Evolutionary conservation across 53 echinoderm and acorn worm species (phyloP).

Genomic region (Temnopleurus reevesii): DNA sequence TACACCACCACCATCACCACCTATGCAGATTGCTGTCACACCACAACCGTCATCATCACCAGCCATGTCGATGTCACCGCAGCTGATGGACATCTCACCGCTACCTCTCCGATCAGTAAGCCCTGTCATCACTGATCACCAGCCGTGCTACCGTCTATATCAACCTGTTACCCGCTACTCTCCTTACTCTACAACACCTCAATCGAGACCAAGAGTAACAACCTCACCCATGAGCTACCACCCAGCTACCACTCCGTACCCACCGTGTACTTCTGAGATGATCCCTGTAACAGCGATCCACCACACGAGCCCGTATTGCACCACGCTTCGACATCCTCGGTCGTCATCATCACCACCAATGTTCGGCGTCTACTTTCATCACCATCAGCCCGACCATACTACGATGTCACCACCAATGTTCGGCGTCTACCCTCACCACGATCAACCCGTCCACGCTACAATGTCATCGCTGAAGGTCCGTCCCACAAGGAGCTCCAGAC

Average conservation of each 20-base stretch:
- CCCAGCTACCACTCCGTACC: neutral
- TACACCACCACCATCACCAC: slow-evolving; percentile 58
- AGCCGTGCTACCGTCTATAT: neutral
- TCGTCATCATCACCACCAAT: neutral
- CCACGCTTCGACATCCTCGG: neutral
- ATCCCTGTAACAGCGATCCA: neutral
- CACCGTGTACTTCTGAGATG: neutral
- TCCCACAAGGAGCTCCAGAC: neutral
- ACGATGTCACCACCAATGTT: slow-evolving; percentile 16
- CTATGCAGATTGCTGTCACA: neutral
- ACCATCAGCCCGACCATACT: slow-evolving; percentile 12
- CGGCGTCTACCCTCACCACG: slow-evolving; percentile 36
- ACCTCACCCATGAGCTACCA: neutral
- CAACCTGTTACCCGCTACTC: slow-evolving; percentile 19
- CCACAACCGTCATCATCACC: neutral
- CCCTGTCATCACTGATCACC: neutral
- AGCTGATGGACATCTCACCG: no score
- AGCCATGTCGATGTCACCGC: no score
- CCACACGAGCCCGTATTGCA: neutral
- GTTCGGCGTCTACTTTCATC: slow-evolving; percentile 24
- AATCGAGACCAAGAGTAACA: neutral
- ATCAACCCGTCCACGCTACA: slow-evolving; percentile 22
- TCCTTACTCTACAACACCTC: slow-evolving; percentile 15
- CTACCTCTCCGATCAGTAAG: neutral
- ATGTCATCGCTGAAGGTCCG: slow-evolving; percentile 14